Evolutionary conservation across 2,113 vertebrate genomes (phyloP).

Genomic region (Mormoops blainvillei): DNA sequence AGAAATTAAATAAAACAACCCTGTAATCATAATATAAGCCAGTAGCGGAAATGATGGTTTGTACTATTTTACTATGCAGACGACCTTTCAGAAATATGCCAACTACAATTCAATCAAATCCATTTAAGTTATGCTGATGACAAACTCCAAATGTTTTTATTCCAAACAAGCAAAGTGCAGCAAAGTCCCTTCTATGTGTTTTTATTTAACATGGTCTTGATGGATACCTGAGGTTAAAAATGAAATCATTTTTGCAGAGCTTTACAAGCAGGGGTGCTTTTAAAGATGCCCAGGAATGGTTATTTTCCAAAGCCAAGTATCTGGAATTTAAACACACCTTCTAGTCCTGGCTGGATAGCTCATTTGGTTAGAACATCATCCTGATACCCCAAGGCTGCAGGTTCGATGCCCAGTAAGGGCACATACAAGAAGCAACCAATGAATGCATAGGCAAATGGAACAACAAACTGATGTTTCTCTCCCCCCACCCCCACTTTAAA

Average conservation of each 20-base stretch:
- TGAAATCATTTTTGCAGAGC: not conserved
- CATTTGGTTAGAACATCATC: too few species aligned
- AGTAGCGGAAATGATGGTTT: not conserved
- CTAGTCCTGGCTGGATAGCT: too few species aligned
- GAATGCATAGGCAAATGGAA: too few species aligned
- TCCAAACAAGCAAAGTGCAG: not conserved
- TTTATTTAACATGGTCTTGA: not conserved
- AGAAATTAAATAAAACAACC: conserved; percentile 18
- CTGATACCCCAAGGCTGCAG: too few species aligned
- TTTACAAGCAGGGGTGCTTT: conserved; percentile 3
- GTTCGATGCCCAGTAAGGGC: too few species aligned
- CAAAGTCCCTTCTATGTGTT: not conserved
- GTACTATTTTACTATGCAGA: not conserved
- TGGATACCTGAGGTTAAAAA: not conserved
- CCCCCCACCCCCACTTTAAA: not conserved
- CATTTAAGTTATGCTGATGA: not conserved
- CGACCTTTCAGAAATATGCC: not conserved
- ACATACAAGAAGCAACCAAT: too few species aligned
- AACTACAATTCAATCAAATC: not conserved
- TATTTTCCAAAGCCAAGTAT: conserved; percentile 31
- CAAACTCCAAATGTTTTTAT: not conserved
- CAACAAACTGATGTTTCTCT: too few species aligned
- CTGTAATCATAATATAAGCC: not conserved
- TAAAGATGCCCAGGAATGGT: not conserved
- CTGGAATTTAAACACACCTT: conserved; percentile 8